Conservation (phyloP, 2,113 vertebrate species). For the Petaurus breviceps region DNA sequence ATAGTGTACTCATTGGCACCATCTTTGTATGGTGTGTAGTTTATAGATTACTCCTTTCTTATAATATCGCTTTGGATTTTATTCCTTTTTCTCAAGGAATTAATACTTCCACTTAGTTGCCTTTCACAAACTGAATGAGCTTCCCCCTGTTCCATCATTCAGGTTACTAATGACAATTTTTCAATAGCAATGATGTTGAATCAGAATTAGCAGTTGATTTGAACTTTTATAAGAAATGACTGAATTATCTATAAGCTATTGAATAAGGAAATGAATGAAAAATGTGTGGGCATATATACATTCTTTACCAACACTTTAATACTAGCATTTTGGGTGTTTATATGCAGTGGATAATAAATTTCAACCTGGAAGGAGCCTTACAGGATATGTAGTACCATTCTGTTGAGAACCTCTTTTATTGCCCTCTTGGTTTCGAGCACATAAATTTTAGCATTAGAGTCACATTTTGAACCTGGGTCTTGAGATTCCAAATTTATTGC, state of each 20-base stretch:
- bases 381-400: not conserved
- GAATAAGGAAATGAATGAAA: conserved; percentile 6
- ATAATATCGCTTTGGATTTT: not conserved
- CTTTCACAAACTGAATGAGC: conserved; percentile 28
- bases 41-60: conserved; percentile 29
- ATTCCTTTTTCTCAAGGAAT: conserved; percentile 4
- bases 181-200: conserved; percentile 6
- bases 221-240: conserved; percentile 32
- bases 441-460: not conserved
- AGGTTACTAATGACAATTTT: conserved; percentile 38
- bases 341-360: not conserved
- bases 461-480: not conserved
- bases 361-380: not conserved
- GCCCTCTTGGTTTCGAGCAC: not conserved
- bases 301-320: not conserved
- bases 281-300: not conserved
- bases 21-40: conserved; percentile 1
- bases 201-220: conserved; percentile 33
- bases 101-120: not conserved
- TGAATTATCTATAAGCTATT: conserved; percentile 25
- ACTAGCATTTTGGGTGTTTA: not conserved
- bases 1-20: not conserved
- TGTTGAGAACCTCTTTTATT: not conserved
- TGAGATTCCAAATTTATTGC: not conserved
- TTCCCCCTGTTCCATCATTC: not conserved